Percentiles rank a stretch among this genome's conserved stretches.
These are phyloP conservation scores for Cremastinae sp. DNA, from an alignment of 2,888 invertebrate genomes.

Conservation along the genomic window DNA sequence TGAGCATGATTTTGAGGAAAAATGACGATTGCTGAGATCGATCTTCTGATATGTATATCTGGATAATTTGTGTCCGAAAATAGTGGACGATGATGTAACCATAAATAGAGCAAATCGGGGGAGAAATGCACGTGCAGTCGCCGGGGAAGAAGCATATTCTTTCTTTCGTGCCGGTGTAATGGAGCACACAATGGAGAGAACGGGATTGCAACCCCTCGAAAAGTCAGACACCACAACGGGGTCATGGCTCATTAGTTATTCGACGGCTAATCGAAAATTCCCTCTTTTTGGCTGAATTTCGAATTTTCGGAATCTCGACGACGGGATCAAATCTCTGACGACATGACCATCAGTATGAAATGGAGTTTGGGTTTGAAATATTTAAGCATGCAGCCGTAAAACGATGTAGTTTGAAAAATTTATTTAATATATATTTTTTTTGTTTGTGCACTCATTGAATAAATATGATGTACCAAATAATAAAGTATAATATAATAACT, in stretches of 20 bases:
- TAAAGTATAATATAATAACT: too few relatives aligned
- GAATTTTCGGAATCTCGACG: too few relatives aligned
- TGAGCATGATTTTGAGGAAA: not conserved
- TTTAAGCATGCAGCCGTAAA: too few relatives aligned
- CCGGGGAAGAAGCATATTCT: conserved; percentile 30
- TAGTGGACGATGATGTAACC: conserved; percentile 43
- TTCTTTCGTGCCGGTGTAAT: conserved; percentile 37
- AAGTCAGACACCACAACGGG: conserved; percentile 51
- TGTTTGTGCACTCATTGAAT: too few relatives aligned
- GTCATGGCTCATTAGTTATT: conserved; percentile 55
- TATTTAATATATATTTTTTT: too few relatives aligned
- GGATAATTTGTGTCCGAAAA: conserved; percentile 18
- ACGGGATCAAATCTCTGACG: too few relatives aligned
- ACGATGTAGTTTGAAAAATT: too few relatives aligned
- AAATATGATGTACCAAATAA: too few relatives aligned
- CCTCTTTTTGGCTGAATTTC: too few relatives aligned
- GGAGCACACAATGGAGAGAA: conserved; percentile 9
- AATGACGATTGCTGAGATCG: not conserved
- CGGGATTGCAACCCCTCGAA: conserved; percentile 45
- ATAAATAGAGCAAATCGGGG: conserved; percentile 42
- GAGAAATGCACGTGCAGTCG: conserved; percentile 50
- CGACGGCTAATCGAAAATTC: conserved; percentile 17
- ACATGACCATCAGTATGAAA: too few relatives aligned
- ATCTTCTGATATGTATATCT: conserved; percentile 4
- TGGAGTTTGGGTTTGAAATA: too few relatives aligned